Base-by-base conservation (phyloP, 1,140 invertebrate species). In the Drosophila quadrilineata region DNA sequence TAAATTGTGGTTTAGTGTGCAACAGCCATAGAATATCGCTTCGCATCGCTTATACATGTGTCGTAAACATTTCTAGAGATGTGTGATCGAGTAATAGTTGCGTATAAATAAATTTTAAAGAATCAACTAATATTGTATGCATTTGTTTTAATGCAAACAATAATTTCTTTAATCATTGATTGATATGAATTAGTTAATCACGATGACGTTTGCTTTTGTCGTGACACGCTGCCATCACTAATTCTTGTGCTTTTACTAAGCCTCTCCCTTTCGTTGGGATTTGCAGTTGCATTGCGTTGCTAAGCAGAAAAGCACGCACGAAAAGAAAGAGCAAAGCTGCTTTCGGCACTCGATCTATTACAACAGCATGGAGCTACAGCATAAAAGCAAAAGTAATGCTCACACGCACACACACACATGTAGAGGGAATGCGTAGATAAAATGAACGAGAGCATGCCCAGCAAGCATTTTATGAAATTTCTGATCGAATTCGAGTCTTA, bases 301-400 rank as follows among this genome's bases (percentile, higher is more conserved):
- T n/a, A n/a, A n/a, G n/a, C n/a, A n/a, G n/a, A n/a, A n/a, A n/a
- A 16, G 10, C 1, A 38, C 14, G 3, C 14, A 38, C 5, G 6
- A 28, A 40, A 40, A 21, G n/a, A n/a, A n/a, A n/a, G n/a, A n/a
- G n/a, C n/a, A n/a, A n/a, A n/a, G n/a, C n/a, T n/a, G n/a, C n/a
- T n/a, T n/a, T n/a, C n/a, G n/a, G n/a, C n/a, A n/a, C n/a, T n/a
- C n/a, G n/a, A n/a, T n/a, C n/a, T n/a, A n/a, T n/a, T n/a, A n/a
- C n/a, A n/a, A n/a, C n/a, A n/a, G n/a, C n/a, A n/a, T n/a, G n/a
- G n/a, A 9, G 12, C 31, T 33, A 33, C 38, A 19, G n/a, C n/a
- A n/a, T n/a, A 80, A 80, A 76, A 80, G 58, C 63, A 84, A 84
- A 84, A 80, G 63, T 72, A 68, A 68, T 56, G 52, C 66, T 48